Conservation (phyloP, 2,113 vertebrate species). For the Calonectris borealis region DNA sequence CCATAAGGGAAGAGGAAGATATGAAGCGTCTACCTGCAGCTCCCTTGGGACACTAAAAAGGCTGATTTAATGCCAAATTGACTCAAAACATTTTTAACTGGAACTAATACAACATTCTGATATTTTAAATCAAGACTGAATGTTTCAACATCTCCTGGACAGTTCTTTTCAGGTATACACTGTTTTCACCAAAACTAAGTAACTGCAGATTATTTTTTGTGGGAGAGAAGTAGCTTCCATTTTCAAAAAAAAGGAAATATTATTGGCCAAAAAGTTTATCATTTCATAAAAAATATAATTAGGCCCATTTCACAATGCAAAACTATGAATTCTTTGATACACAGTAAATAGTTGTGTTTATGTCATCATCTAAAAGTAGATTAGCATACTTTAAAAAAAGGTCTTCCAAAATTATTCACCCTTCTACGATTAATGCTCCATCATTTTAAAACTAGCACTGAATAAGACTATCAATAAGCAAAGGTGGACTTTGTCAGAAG, state of each 20-base stretch:
- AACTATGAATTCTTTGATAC: not conserved
- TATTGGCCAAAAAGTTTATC: not conserved
- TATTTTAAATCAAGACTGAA: not conserved
- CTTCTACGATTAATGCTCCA: not conserved
- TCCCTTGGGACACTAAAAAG: not conserved
- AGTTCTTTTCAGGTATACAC: not conserved
- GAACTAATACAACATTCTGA: not conserved
- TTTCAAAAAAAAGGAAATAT: not conserved
- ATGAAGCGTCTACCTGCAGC: not conserved
- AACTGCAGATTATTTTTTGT: not conserved
- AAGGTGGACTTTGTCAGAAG: not conserved
- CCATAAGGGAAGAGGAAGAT: not conserved
- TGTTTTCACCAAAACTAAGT: not conserved
- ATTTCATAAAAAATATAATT: not conserved
- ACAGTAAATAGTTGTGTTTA: not conserved
- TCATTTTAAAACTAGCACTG: not conserved
- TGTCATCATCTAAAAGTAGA: not conserved
- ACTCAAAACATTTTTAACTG: not conserved
- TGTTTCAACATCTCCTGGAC: not conserved
- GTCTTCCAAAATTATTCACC: not conserved
- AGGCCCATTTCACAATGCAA: not conserved
- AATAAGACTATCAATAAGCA: not conserved
- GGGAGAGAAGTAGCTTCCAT: not conserved
- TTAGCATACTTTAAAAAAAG: not conserved
- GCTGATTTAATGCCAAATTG: not conserved